Conservation (phyloP, 92 coral and sea anemone genomes). For the Actinostola sp. region DNA sequence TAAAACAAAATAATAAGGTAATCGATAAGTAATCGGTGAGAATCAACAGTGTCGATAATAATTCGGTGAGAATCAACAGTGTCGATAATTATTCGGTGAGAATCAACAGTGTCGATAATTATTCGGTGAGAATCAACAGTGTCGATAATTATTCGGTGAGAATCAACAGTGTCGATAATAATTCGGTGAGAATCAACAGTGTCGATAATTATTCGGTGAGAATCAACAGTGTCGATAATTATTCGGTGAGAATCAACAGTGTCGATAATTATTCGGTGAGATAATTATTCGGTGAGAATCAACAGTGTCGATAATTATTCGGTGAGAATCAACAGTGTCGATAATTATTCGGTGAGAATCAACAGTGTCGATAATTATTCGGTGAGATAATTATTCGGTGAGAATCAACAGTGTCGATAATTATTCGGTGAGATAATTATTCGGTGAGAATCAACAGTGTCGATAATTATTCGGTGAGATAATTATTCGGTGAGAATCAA, state of each 20-base stretch:
- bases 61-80: too few relatives aligned
- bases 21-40: background rate
- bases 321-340: background rate
- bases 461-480: background rate
- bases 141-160: background rate
- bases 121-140: background rate
- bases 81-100: too few relatives aligned
- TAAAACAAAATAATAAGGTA: conserved; percentile 14
- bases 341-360: too few relatives aligned
- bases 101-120: too few relatives aligned
- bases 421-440: background rate
- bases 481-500: background rate
- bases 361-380: background rate
- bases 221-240: background rate
- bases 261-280: too few relatives aligned
- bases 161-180: background rate
- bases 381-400: background rate
- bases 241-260: background rate
- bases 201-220: background rate
- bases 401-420: background rate
- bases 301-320: background rate
- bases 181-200: background rate
- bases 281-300: background rate
- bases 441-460: background rate
- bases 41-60: background rate